phyloP scores from a whole-genome alignment of 1,140 invertebrate genomes.

The Dendroctonus ponderosae region DNA sequence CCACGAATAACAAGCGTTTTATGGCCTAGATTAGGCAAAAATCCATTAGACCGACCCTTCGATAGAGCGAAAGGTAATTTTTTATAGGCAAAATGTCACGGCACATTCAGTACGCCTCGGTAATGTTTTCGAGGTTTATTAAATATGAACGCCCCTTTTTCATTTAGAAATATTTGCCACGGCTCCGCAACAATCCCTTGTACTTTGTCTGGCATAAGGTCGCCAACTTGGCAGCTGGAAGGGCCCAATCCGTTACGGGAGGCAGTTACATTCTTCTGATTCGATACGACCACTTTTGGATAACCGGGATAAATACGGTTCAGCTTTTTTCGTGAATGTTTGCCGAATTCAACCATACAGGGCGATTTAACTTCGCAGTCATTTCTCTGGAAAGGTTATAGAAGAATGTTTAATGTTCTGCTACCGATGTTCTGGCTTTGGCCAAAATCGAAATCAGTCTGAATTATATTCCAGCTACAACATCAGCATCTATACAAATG shows the following conservation, averaged over 20 bases:
- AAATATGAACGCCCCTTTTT: conserved; percentile 39
- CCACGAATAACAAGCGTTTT: conserved; percentile 21
- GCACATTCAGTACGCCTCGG: conserved; percentile 27
- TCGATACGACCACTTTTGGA: conserved; percentile 24
- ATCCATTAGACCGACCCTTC: conserved; percentile 25
- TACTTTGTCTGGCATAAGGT: conserved; percentile 24
- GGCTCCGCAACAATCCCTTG: conserved; percentile 32
- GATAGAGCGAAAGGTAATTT: conserved; percentile 20
- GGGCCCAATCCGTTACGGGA: conserved; percentile 33
- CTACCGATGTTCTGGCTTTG: no score
- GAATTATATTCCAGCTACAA: no score
- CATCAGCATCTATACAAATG: no score
- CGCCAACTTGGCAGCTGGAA: conserved; percentile 30
- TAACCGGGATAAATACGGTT: not conserved
- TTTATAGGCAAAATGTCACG: conserved; percentile 29
- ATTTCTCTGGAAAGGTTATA: no score
- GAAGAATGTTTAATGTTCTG: no score
- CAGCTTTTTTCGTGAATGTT: not conserved
- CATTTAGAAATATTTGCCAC: conserved; percentile 40
- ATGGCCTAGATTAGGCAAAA: conserved; percentile 26
- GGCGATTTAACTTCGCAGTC: not conserved
- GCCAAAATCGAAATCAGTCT: no score
- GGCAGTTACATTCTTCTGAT: conserved; percentile 31
- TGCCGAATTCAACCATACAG: not conserved
- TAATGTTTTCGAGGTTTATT: conserved; percentile 35